Evolutionary conservation across 2,113 vertebrate species (phyloP).

Genomic region (Zosterops borbonicus): DNA sequence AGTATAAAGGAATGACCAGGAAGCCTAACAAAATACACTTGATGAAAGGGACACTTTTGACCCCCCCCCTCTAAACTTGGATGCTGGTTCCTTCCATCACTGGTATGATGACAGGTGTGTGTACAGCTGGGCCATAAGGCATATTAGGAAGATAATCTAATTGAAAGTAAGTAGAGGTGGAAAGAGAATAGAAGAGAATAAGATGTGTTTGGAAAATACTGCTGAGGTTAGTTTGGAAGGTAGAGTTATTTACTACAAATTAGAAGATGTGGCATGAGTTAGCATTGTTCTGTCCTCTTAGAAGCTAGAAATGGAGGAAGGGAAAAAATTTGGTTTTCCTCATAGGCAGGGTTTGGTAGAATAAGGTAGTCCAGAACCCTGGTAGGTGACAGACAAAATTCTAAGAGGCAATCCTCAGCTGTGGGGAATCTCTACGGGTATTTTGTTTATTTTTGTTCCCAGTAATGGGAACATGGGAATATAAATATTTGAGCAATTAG

Average conservation of each 20-base stretch:
- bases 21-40: background rate
- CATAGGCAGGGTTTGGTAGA: background rate
- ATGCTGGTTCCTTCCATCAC: background rate
- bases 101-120: background rate
- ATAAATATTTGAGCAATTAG: background rate
- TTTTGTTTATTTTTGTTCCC: background rate
- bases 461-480: background rate
- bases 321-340: background rate
- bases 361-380: background rate
- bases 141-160: background rate
- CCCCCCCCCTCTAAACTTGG: background rate
- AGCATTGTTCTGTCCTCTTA: background rate
- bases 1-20: background rate
- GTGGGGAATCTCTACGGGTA: background rate
- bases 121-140: background rate
- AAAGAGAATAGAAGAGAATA: background rate
- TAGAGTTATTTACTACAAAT: background rate
- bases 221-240: background rate
- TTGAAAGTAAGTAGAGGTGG: background rate
- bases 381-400: background rate
- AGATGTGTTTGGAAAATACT: background rate
- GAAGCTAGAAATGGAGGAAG: background rate
- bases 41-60: background rate
- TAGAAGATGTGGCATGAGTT: background rate
- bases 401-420: background rate